A percentile compares a stretch with the other conserved stretches of the same genome.
phyloP scores from a whole-genome alignment of 2,797 vertebrate species.

The Protonibea diacanthus region DNA sequence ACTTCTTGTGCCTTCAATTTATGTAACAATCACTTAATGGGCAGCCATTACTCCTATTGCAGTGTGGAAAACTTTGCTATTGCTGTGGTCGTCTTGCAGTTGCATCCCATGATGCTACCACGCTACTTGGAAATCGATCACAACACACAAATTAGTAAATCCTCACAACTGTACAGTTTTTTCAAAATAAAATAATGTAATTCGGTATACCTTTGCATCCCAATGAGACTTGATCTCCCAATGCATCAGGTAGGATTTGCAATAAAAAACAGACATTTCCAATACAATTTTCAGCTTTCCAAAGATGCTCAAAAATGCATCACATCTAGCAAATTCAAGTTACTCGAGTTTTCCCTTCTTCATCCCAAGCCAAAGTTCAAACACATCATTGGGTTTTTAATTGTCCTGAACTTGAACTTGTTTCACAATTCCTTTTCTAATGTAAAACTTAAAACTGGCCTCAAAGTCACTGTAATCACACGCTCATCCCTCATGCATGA shows the following conservation, averaged over 20 bases:
- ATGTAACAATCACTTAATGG: neutral
- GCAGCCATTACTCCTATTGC: neutral
- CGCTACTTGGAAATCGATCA: constrained; percentile 20
- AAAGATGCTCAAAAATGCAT: constrained; percentile 11
- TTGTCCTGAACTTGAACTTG: constrained; percentile 6
- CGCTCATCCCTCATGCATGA: neutral
- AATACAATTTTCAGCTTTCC: constrained; percentile 7
- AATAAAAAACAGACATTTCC: neutral
- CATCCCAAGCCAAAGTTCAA: constrained; percentile 11
- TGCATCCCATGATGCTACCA: constrained; percentile 28
- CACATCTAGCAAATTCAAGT: constrained; percentile 21
- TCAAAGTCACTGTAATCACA: constrained; percentile 6
- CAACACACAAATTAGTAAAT: constrained; percentile 16
- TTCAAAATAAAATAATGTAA: constrained; percentile 2
- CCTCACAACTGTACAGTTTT: constrained; percentile 6
- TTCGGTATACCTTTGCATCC: neutral
- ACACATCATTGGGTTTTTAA: constrained; percentile 21
- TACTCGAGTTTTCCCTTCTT: constrained; percentile 25
- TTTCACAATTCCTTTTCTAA: neutral
- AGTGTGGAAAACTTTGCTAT: constrained; percentile 19
- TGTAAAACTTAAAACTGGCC: neutral
- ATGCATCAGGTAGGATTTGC: neutral
- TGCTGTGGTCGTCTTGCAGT: constrained; percentile 42
- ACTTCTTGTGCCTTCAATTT: neutral
- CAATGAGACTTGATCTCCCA: neutral